Conservation (phyloP, 2,113 vertebrate species). For the Melanerpes formicivorus region DNA sequence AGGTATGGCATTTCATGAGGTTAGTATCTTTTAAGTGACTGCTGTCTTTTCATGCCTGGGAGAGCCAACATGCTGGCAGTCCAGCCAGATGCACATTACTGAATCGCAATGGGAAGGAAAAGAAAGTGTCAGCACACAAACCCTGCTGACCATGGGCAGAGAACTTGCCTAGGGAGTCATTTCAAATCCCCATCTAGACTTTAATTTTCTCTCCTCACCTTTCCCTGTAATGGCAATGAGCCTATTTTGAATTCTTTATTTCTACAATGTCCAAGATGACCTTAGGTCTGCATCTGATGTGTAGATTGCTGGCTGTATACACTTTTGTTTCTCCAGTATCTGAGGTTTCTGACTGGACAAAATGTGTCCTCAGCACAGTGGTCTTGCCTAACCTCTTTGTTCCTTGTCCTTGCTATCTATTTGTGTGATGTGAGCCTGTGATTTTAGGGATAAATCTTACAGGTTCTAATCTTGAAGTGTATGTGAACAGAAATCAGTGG, state of each 20-base stretch:
- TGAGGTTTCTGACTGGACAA: background rate
- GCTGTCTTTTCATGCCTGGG: background rate
- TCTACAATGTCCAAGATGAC: background rate
- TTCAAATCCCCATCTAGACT: background rate
- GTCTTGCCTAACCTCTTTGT: background rate
- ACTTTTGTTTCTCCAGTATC: background rate
- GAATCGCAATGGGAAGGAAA: constrained; percentile 2
- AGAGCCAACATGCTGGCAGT: background rate
- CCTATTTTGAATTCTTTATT: background rate
- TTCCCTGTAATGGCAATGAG: background rate
- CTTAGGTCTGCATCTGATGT: background rate
- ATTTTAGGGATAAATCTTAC: background rate
- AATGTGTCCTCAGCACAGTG: background rate
- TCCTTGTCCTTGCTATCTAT: background rate
- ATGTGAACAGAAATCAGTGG: background rate
- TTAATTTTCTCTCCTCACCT: background rate
- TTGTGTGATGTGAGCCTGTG: background rate
- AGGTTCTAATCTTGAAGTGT: background rate
- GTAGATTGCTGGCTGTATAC: background rate
- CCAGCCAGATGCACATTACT: background rate
- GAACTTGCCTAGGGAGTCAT: background rate
- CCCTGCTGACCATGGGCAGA: background rate
- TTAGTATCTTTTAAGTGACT: background rate
- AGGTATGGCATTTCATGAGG: background rate
- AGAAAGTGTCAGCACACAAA: background rate